Evolutionary conservation across 2,888 invertebrate species (phyloP).

Genomic region (Esperia sulphurella): DNA sequence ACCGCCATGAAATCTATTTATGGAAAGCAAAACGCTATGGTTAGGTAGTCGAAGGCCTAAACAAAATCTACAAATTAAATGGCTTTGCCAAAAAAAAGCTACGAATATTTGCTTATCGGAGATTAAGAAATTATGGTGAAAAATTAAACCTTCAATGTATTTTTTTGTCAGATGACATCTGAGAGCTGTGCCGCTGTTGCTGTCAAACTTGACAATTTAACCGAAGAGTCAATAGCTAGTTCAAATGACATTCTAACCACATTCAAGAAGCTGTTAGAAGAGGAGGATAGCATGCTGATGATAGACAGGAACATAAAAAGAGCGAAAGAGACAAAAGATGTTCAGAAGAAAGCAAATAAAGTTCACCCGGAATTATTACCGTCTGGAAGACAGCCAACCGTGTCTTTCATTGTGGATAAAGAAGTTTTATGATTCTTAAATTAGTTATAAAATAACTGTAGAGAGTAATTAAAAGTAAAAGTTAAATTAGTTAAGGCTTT

Average conservation of each 20-base stretch:
- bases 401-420: slow-evolving; percentile 39
- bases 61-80: no score
- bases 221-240: slow-evolving; percentile 21
- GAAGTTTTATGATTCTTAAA: not conserved
- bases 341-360: slow-evolving; percentile 25
- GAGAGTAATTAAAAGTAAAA: no score
- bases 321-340: slow-evolving; percentile 27
- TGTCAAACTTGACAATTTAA: slow-evolving; percentile 47
- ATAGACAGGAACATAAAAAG: slow-evolving; percentile 33
- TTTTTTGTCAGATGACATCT: slow-evolving; percentile 39
- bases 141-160: no score
- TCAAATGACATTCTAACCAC: slow-evolving; percentile 27
- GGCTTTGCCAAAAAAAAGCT: no score
- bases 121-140: no score
- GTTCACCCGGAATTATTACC: slow-evolving; percentile 40
- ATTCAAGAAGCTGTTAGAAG: slow-evolving; percentile 41
- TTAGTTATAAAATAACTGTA: no score
- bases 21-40: no score
- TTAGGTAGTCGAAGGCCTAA: no score
- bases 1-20: no score
- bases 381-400: slow-evolving; percentile 36
- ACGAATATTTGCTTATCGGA: no score
- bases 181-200: slow-evolving; percentile 52
- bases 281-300: slow-evolving; percentile 42
- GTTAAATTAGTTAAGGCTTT: no score